Evolutionary conservation across 2,797 vertebrate genomes (phyloP), one percentile per base, ranked within the genome.

Genomic region (Anas flavirostris): DNA sequence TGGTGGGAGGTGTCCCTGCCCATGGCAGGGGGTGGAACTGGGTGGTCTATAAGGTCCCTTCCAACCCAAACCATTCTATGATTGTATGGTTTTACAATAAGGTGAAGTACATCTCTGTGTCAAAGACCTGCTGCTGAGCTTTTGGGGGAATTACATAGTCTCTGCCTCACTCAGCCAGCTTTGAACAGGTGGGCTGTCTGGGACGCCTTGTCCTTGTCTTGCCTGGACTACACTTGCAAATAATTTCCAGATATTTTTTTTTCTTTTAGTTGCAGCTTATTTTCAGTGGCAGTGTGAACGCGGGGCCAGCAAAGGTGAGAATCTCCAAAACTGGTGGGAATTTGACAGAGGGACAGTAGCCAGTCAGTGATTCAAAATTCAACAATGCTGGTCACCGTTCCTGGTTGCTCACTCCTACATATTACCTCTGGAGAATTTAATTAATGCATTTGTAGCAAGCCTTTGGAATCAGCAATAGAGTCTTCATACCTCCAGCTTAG

Each of bases 401-500:
- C 28, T n/a, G 21, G 12, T 53, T 90, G 55, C 52, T 90, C 1
- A 0, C 17, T 90, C 44, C 39, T 58, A 48, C 67, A 85, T 84
- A 48, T 4, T 19, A 25, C 1, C 0, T 0, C 0, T 19, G 26
- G n/a, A 19, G 31, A 72, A 80, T 79, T 58, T 43, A 53, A 77
- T 90, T 80, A 4, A 29, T 80, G 59, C 80, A 46, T 75, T 86
- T 88, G 46, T 78, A 46, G 19, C 37, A 67, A 12, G n/a, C 10
- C 82, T 81, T 78, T 50, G 31, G 52, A 94, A 67, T 68, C 60
- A 52, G 29, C 56, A 84, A 35, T 23, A 84, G n/a, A 66, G 25
- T 25, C 4, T 0, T 78, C 60, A 64, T 37, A 82, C 22, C 41
- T 93, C 33, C 67, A 68, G 43, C 52, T 84, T 75, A 58, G 59